phyloP scores from a whole-genome alignment of 2,797 vertebrate species.

The Sebastiscus tertius region DNA sequence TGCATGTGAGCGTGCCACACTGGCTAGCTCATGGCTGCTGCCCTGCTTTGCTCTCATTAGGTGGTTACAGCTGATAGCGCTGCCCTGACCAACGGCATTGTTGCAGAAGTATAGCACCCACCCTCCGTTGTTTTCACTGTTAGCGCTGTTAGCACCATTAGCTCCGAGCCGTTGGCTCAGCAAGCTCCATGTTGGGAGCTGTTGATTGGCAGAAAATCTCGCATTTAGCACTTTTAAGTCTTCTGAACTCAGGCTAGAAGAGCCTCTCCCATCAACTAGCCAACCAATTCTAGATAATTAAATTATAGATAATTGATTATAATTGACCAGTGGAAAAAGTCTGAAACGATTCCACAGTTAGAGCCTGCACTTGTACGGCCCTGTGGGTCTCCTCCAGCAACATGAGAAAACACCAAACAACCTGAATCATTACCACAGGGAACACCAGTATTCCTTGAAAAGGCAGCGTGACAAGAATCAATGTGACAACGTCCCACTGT shows the following conservation, averaged over 20 bases:
- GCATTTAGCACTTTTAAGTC: not conserved
- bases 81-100: no score
- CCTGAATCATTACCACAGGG: not conserved
- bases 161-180: no score
- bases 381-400: not conserved
- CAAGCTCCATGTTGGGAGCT: no score
- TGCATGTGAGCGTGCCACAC: no score
- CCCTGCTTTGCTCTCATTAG: no score
- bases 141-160: no score
- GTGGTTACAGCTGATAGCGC: no score
- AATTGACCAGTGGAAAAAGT: not conserved
- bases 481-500: conserved; percentile 10
- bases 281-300: not conserved
- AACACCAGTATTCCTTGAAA: not conserved
- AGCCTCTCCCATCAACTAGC: not conserved
- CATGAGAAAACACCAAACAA: not conserved
- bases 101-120: no score
- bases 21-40: no score
- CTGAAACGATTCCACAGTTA: not conserved
- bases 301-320: not conserved
- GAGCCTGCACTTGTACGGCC: not conserved
- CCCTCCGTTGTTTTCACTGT: no score
- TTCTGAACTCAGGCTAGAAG: not conserved
- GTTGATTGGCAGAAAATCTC: not conserved
- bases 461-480: conserved; percentile 3